Evolutionary conservation across 2,113 vertebrate species (phyloP), one percentile per base, ranked within the genome.

Genomic region (Bufo bufo): DNA sequence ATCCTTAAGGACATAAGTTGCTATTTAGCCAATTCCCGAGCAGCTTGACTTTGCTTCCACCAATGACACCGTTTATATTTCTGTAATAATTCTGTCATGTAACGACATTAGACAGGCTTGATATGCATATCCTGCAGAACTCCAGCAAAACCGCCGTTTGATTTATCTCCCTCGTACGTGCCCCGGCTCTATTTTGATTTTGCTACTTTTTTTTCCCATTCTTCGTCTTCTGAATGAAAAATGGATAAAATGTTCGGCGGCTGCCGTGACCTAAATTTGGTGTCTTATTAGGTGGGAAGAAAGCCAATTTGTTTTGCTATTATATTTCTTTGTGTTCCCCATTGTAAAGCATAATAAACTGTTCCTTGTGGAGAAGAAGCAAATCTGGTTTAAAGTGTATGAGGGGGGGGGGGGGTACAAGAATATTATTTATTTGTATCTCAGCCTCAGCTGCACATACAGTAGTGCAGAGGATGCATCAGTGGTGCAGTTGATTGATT

Each of bases 1-100:
- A 92, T 94, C 92, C 93, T 94, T 89, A 90, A 94, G 90, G 91
- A 94, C 87, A 92, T 93, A 87, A 91, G 91, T 89, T 92, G 90
- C 86, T 92, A 63, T 90, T 94, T 92, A 92, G 89, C 87, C 92
- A 93, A 86, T 92, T 92, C 89, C 87, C 92, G 93, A 93, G 89
- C 90, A 92, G 89, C 89, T 91, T 93, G 91, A 92, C 90, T 93
- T 92, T 94, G 84, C 63, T 91, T 93, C 92, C 90, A 90, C 90
- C 91, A 92, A 91, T 91, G 92, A 92, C 90, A 91, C 66, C 89
- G 59, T 77, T 93, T 91, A 91, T 92, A 92, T 90, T 91, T 80
- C 87, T 90, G 58, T 90, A 92, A 92, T 90, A 89, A 63, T 89
- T 90, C 88, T 93, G 90, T 92, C 89, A 92, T 77, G 49, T 89